These are phyloP conservation scores for Geophilus truncorum DNA, from an alignment of 2,888 invertebrate genomes.

Conservation along the genomic window DNA sequence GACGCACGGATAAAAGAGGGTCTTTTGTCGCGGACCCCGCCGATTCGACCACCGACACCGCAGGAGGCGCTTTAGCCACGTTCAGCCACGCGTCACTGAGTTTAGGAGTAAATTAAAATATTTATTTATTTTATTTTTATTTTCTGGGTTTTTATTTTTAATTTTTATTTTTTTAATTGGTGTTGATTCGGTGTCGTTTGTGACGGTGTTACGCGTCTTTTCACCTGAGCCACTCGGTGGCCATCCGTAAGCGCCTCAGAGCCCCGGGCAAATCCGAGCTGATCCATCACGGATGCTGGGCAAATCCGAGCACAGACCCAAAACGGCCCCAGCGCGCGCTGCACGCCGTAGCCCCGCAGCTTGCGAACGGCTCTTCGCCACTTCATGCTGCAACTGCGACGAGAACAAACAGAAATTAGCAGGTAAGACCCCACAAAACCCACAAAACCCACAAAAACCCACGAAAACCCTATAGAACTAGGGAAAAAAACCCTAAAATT, in stretches of 20 bases:
- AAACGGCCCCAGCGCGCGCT: neutral
- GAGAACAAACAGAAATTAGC: too few relatives aligned
- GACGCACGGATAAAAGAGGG: neutral
- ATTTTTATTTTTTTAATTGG: neutral
- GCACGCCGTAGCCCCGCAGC: too few relatives aligned
- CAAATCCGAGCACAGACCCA: conserved; percentile 1
- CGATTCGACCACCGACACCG: neutral
- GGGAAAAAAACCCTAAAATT: too few relatives aligned
- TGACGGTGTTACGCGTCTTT: neutral
- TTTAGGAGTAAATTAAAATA: neutral
- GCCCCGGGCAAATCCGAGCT: neutral
- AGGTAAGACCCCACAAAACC: too few relatives aligned
- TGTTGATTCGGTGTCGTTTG: neutral
- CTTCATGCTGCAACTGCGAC: too few relatives aligned
- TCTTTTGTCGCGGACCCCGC: neutral
- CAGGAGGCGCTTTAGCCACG: neutral
- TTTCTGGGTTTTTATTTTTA: too few relatives aligned
- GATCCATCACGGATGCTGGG: conserved; percentile 2
- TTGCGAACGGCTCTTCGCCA: too few relatives aligned
- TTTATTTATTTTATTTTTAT: neutral
- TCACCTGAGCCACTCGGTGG: conserved; percentile 10
- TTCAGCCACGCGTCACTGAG: neutral
- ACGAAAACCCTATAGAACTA: too few relatives aligned
- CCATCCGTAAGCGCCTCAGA: conserved; percentile 10
- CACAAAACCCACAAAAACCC: too few relatives aligned